A percentile compares a stretch with the other conserved stretches of the same genome.
These are phyloP conservation scores for Acrocyrtus sp. DNA, from an alignment of 2,888 invertebrate species.

Conservation along the genomic window DNA sequence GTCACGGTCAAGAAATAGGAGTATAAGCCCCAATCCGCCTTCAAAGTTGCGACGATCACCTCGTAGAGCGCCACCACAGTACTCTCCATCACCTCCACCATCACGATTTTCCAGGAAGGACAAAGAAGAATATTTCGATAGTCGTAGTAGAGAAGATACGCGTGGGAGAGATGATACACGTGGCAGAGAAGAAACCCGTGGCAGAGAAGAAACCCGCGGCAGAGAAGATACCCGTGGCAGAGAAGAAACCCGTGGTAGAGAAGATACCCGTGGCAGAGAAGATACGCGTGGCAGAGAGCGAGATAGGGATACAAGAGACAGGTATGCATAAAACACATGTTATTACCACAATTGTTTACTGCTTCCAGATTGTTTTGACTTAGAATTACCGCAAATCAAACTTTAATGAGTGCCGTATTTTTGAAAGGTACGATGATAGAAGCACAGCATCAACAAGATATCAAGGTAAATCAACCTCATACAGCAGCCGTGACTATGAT, in stretches of 20 bases:
- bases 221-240: slow-evolving; percentile 44
- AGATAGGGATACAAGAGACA: too few species aligned
- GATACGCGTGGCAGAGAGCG: not conserved
- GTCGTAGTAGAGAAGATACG: slow-evolving; percentile 21
- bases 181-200: slow-evolving; percentile 37
- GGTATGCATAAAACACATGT: not conserved
- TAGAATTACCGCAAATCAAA: too few species aligned
- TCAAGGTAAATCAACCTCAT: slow-evolving; percentile 8
- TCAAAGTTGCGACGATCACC: slow-evolving; percentile 53
- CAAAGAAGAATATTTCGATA: slow-evolving; percentile 60
- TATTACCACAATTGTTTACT: not conserved
- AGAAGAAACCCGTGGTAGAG: slow-evolving; percentile 1
- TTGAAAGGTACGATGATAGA: slow-evolving; percentile 40
- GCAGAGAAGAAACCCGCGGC: slow-evolving; percentile 8
- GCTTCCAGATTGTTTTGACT: too few species aligned
- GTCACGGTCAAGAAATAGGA: slow-evolving; percentile 54
- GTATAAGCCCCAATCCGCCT: slow-evolving; percentile 34
- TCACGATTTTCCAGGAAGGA: slow-evolving; percentile 57
- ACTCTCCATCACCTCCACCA: slow-evolving; percentile 61
- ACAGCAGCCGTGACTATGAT: slow-evolving; percentile 30
- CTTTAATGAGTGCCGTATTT: not conserved
- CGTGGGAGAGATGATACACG: not conserved
- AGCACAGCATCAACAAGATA: slow-evolving; percentile 17
- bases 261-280: slow-evolving; percentile 46
- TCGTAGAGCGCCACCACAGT: slow-evolving; percentile 58